Conservation (phyloP, 2,888 invertebrate species). For the Strigamia crassipes region DNA sequence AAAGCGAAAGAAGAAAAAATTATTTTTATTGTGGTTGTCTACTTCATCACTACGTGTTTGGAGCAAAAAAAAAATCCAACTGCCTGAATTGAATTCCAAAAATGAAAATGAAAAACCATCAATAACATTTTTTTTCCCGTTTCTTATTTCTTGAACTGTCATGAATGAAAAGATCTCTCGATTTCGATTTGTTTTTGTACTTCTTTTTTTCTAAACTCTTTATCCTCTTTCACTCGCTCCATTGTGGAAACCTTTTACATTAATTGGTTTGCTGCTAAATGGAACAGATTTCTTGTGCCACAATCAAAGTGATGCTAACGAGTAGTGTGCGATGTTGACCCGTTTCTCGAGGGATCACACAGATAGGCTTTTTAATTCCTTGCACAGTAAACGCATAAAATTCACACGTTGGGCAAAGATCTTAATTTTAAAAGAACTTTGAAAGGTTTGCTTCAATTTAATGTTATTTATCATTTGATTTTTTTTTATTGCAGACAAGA, state of each 20-base stretch:
- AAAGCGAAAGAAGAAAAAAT: neutral
- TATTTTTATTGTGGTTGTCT: no score
- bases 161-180: neutral
- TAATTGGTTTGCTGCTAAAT: conserved; percentile 35
- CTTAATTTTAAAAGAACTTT: neutral
- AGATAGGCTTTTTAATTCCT: neutral
- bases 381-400: neutral
- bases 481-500: conserved; percentile 73
- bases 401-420: neutral
- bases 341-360: conserved; percentile 8
- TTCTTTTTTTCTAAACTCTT: neutral
- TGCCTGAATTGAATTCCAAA: no score
- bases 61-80: no score
- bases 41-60: no score
- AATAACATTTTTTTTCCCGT: no score
- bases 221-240: conserved; percentile 15
- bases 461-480: neutral
- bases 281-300: conserved; percentile 37
- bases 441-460: neutral
- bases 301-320: conserved; percentile 25
- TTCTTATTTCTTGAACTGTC: no score
- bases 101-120: no score
- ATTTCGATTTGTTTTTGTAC: neutral
- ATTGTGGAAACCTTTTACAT: conserved; percentile 13
- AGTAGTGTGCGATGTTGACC: conserved; percentile 7